These are phyloP conservation scores for Hedychridium roseum DNA, from an alignment of 2,888 invertebrate genomes.

Conservation along the genomic window DNA sequence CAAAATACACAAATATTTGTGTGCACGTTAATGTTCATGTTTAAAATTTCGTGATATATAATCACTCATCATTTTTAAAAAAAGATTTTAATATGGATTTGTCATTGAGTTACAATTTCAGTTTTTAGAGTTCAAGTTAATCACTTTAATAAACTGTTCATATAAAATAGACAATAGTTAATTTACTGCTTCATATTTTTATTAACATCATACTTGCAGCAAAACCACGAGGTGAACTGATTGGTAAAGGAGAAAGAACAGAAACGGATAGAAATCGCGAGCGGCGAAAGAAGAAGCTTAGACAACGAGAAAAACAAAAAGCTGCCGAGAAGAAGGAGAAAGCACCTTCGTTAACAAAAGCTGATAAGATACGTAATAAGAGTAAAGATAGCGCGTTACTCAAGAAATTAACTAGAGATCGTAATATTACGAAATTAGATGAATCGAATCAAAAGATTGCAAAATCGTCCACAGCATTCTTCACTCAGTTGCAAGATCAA, in stretches of 20 bases:
- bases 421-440: constrained; percentile 69
- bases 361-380: constrained; percentile 67
- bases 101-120: too few relatives aligned
- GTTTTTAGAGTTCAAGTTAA: too few relatives aligned
- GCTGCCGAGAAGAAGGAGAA: constrained; percentile 63
- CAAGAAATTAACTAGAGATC: constrained; percentile 72
- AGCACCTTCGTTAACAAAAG: constrained; percentile 59
- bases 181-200: too few relatives aligned
- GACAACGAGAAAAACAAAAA: constrained; percentile 70
- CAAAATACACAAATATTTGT: background rate
- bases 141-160: too few relatives aligned
- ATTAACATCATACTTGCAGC: too few relatives aligned
- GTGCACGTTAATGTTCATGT: constrained; percentile 26
- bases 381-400: constrained; percentile 70
- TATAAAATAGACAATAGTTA: too few relatives aligned
- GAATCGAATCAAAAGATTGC: constrained; percentile 65
- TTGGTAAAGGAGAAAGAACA: constrained; percentile 82
- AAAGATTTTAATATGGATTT: too few relatives aligned
- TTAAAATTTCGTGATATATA: background rate
- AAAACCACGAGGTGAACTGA: constrained; percentile 65
- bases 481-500: constrained; percentile 84
- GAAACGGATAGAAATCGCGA: constrained; percentile 89
- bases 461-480: constrained; percentile 85
- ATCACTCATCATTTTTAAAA: too few relatives aligned
- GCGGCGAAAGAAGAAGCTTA: constrained; percentile 84